Evolutionary conservation across 1,140 invertebrate species (phyloP), one percentile per base, ranked within the genome.

Genomic region (Pseudomyrmex concolor): DNA sequence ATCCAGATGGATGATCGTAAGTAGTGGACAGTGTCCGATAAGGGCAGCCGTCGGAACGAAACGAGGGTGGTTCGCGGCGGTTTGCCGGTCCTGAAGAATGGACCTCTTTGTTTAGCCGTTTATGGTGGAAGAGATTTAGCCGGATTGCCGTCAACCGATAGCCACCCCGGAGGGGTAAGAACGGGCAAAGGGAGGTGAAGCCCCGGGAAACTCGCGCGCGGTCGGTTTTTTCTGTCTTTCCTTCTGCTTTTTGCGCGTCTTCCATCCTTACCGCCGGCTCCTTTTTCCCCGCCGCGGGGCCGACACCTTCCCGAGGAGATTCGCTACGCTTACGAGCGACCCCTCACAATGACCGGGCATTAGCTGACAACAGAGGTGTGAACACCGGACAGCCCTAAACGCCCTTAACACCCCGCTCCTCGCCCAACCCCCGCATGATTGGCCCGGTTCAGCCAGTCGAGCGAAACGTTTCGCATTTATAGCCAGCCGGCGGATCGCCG

Each of bases 91-190:
- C 91, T 90, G 90, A 94, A 94, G 93, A 94, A 94, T 94, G 89
- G 91, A 94, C 89, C 92, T 94, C 93, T 94, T 94, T 94, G 94
- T 94, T 94, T 94, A 94, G 94, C 93, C 93, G 94, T 94, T 94
- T 94, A 94, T 93, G 92, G 93, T 93, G 91, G 92, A 92, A 94
- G 93, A 94, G 93, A 94, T 94, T 94, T 93, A 89, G 91, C 84
- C 90, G 93, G 93, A 94, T 94, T 92, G 93, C 88, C 91, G 92
- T 91, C 91, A 90, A 82, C 83, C 91, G 93, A 93, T 92, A 92
- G 91, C 90, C 90, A 85, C 78, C 74, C 34, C 34, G 34, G 80
- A 71, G 84, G 84, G 74, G 83, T 80, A 34, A 34, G 73, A 81
- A 54, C 48, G 43, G 13, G 84, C 48, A 17, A 9, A 74, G 80